Base-by-base conservation (phyloP, 2,888 invertebrate genomes). In the Priocnemis perturbator region DNA sequence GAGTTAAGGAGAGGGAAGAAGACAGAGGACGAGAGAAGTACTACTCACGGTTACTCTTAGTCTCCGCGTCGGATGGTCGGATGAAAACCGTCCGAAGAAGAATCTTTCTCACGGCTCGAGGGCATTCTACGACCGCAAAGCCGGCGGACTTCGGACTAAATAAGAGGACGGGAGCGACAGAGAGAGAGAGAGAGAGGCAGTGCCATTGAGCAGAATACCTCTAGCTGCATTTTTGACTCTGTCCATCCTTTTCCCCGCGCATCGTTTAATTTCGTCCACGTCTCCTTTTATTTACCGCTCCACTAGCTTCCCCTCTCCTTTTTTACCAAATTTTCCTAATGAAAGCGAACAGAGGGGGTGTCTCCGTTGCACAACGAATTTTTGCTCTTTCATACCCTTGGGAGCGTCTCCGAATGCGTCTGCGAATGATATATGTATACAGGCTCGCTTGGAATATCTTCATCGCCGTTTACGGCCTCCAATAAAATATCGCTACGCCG, bases 61-160 rank as follows among this genome's bases (percentile, higher is more conserved):
- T 15, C 30, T 15, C 30, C 37, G 37, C 23, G 23, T 23, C 37
- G 47, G 56, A 52, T 57, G 26, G 65, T 60, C 55, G 52, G 53
- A 67, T 74, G 77, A 79, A 79, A 79, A 79, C 77, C 63, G 63
- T 67, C 58, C 61, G 62, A 57, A 37, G 62, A 57, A 37, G 69
- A 64, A 67, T 77, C 78, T 78, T 79, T 78, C 78, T 78, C 79
- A 77, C 81, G 78, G 70, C 78, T 69, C 60, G 68, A 67, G 63
- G 70, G 57, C 63, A 78, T 69, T 64, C 67, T 73, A 57, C 37
- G 37, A 37, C 37, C 37, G 37, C 37, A 37, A 37, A 37, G 37
- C 37, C 37, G 37, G 14, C 19, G 19, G 15, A 37, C 37, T 37
- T 37, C 37, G 37, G 37, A 37, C 37, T 37, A 37, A 37, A 37